Percentiles rank a stretch among this genome's conserved stretches.
Evolutionary conservation across 1,140 invertebrate genomes (phyloP).

Genomic region (Trichoplusia ni): DNA sequence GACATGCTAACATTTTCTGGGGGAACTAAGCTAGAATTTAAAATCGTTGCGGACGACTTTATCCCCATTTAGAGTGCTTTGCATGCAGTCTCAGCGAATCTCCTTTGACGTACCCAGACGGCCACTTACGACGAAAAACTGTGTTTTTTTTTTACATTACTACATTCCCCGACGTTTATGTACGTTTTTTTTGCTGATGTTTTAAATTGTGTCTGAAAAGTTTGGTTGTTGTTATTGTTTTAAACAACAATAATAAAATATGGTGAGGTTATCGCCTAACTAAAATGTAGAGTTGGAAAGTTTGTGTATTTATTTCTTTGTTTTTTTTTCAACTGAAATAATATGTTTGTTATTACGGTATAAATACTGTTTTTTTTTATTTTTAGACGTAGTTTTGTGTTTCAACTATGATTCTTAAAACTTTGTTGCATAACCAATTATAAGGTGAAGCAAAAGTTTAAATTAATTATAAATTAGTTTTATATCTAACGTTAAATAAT

Average conservation of each 20-base stretch:
- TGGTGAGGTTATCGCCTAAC: slow-evolving; percentile 2
- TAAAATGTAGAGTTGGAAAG: not conserved
- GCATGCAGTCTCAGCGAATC: slow-evolving; percentile 37
- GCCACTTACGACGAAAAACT: slow-evolving; percentile 60
- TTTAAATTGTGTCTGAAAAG: slow-evolving; percentile 34
- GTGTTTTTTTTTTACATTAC: slow-evolving; percentile 50
- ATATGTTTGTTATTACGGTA: no score
- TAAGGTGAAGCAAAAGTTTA: no score
- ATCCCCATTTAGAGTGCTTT: slow-evolving; percentile 42
- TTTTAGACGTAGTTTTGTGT: not conserved
- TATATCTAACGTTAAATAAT: no score
- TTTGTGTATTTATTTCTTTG: slow-evolving; percentile 2
- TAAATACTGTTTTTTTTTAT: not conserved
- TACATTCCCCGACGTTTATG: slow-evolving; percentile 41
- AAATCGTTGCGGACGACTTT: slow-evolving; percentile 48
- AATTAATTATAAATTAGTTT: not conserved
- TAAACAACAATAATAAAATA: slow-evolving; percentile 30
- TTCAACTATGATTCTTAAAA: not conserved
- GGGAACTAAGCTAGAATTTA: slow-evolving; percentile 42
- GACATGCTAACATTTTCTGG: slow-evolving; percentile 30
- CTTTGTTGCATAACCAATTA: no score
- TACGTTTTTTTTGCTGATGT: slow-evolving; percentile 14
- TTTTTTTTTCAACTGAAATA: not conserved
- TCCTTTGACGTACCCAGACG: slow-evolving; percentile 63
- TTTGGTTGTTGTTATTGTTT: no score